A percentile compares a stretch with the other conserved stretches of the same genome.
phyloP scores from a whole-genome alignment of 2,888 invertebrate genomes.

The Ariolimax columbianus region DNA sequence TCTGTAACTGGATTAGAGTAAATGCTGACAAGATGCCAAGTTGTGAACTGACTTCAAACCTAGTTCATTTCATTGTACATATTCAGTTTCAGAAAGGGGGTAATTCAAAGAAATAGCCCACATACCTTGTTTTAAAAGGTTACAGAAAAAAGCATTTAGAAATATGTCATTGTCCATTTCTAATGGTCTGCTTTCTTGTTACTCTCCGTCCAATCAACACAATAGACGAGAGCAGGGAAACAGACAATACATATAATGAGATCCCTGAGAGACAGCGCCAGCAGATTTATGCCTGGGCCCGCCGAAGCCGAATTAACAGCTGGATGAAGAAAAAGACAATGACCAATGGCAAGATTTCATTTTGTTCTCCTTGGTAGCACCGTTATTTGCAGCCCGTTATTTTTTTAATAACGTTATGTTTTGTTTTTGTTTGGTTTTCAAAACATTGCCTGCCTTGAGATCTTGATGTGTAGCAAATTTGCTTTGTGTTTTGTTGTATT shows the following conservation, averaged over 20 bases:
- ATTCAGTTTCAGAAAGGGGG: too few species aligned
- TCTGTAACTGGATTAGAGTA: too few species aligned
- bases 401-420: constrained; percentile 4
- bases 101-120: too few species aligned
- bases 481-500: background rate
- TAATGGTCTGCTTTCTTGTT: background rate
- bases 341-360: constrained; percentile 41
- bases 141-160: too few species aligned
- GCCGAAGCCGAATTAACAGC: constrained; percentile 40
- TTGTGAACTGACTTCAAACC: too few species aligned
- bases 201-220: constrained; percentile 11
- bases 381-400: background rate
- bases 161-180: background rate
- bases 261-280: constrained; percentile 44
- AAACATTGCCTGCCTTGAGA: constrained; percentile 6
- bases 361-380: background rate
- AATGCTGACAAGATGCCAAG: too few species aligned
- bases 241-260: constrained; percentile 37
- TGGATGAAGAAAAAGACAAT: constrained; percentile 40
- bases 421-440: constrained; percentile 4
- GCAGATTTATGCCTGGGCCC: constrained; percentile 47
- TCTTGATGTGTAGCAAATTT: background rate
- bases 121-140: too few species aligned
- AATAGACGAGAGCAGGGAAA: constrained; percentile 41
- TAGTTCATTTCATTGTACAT: too few species aligned